Evolutionary conservation across 2,113 vertebrate genomes (phyloP).

Genomic region (Microtus montanus): DNA sequence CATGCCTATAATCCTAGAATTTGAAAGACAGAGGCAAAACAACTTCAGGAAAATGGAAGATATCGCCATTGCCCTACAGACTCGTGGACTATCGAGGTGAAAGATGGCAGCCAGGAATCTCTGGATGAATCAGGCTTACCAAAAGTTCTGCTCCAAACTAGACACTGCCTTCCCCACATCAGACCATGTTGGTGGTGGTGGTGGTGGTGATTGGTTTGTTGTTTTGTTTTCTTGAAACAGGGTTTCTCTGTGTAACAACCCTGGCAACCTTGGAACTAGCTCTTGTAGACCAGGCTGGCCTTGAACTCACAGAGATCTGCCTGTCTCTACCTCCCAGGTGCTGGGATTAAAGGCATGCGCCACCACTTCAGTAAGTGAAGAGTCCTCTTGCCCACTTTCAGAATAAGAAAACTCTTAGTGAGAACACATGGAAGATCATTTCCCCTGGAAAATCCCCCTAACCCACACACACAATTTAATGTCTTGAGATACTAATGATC

Average conservation of each 20-base stretch:
- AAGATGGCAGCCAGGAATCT: background rate
- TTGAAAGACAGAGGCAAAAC: background rate
- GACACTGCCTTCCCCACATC: background rate
- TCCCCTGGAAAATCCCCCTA: background rate
- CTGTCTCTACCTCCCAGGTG: too few species aligned
- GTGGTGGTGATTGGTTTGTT: too few species aligned
- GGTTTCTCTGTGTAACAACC: too few species aligned
- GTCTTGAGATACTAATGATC: constrained; percentile 15
- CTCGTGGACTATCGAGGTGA: background rate
- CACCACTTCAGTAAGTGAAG: background rate
- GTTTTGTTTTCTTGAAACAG: too few species aligned
- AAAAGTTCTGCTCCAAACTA: background rate
- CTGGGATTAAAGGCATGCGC: too few species aligned
- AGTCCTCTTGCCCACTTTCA: background rate
- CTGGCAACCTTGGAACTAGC: too few species aligned
- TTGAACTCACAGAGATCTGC: too few species aligned
- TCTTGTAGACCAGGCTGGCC: too few species aligned
- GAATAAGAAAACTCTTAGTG: background rate
- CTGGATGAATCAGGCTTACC: background rate
- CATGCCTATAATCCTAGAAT: background rate
- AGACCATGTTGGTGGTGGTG: background rate
- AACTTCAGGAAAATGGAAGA: background rate
- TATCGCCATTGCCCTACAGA: background rate
- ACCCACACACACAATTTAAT: background rate
- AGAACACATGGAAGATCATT: background rate